A percentile compares a stretch with the other conserved stretches of the same genome.
These are phyloP conservation scores for Gryon sp. DNA, from an alignment of 1,140 invertebrate genomes.

Conservation along the genomic window DNA sequence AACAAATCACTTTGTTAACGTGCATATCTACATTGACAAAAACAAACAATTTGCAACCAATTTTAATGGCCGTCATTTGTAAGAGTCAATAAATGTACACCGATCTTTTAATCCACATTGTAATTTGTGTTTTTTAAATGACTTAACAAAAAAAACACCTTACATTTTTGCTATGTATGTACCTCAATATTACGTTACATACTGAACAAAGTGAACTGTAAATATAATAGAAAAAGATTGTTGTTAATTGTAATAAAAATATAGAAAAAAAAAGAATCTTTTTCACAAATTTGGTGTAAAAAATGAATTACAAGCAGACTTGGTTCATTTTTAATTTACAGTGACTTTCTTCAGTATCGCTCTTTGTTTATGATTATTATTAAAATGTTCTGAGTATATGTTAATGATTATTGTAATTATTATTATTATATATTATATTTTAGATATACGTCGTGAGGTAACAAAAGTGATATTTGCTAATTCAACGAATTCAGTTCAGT, in stretches of 20 bases:
- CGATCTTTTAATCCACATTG: conserved; percentile 13
- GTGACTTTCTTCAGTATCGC: conserved; percentile 9
- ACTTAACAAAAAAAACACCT: conserved; percentile 5
- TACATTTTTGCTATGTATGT: conserved; percentile 42
- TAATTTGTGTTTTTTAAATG: conserved; percentile 37
- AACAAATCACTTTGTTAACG: conserved; percentile 46
- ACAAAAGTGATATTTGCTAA: conserved; percentile 52
- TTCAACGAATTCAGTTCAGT: conserved; percentile 31
- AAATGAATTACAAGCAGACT: too few relatives aligned
- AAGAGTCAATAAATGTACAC: conserved; percentile 43
- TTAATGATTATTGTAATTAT: conserved; percentile 16
- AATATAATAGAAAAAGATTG: too few relatives aligned
- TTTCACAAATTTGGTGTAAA: too few relatives aligned
- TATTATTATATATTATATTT: conserved; percentile 42
- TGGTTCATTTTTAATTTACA: conserved; percentile 1
- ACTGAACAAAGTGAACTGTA: conserved; percentile 21
- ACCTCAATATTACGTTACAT: conserved; percentile 25
- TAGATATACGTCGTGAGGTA: conserved; percentile 30
- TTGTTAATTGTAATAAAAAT: too few relatives aligned
- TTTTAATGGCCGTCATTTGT: too few relatives aligned
- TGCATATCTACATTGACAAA: too few relatives aligned
- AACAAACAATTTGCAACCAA: too few relatives aligned
- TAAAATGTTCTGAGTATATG: conserved; percentile 9
- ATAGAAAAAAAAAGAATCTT: too few relatives aligned
- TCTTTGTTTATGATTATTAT: conserved; percentile 28